Base-by-base conservation (phyloP, 1,140 invertebrate genomes). In the Chlorops oryzae region DNA sequence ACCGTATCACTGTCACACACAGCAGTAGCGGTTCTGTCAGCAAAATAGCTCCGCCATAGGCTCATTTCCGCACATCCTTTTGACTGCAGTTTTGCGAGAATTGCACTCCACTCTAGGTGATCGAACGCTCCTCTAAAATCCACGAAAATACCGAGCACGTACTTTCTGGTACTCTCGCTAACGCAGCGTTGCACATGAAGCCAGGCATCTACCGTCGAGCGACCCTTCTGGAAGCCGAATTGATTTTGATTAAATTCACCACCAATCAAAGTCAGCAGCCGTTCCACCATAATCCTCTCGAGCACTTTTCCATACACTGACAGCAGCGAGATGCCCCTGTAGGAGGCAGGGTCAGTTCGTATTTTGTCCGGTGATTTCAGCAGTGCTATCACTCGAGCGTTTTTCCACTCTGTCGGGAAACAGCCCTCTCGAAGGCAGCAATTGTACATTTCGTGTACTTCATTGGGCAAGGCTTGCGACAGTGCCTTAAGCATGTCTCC, bases 261-360 rank as follows among this genome's bases (percentile, higher is more conserved):
- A 17, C 2, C 27, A 7, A 9, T 2, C 1, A 13, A 37, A 10
- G 17, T 2, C n/a, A 38, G 20, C 2, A 65, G 18, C 32, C 59
- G 42, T 3, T 17, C 2, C 1, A 51, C 27, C n/a, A 65, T 45
- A 15, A 65, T 47, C 15, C 48, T 51, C 37, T 67, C 59, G 40
- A 63, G 41, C 4, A 62, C 24, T 52, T 70, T 70, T 0, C 59
- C 52, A 41, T 62, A 18, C 1, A 59, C 55, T n/a, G 57, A 49
- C 0, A 67, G 49, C 2, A 67, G 46, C 6, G 59, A 57, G 5
- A 66, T 66, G 1, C 62, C 62, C 6, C 66, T 40, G 27, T 63
- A 70, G 1, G 63, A 66, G 12, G 48, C 46, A 3, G 54, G 27
- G 24, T 57, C 15, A 1, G 21, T 35, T 12, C n/a, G 41, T 3